Evolutionary conservation across 2,113 vertebrate species (phyloP).

Genomic region (Myotis brandtii): DNA sequence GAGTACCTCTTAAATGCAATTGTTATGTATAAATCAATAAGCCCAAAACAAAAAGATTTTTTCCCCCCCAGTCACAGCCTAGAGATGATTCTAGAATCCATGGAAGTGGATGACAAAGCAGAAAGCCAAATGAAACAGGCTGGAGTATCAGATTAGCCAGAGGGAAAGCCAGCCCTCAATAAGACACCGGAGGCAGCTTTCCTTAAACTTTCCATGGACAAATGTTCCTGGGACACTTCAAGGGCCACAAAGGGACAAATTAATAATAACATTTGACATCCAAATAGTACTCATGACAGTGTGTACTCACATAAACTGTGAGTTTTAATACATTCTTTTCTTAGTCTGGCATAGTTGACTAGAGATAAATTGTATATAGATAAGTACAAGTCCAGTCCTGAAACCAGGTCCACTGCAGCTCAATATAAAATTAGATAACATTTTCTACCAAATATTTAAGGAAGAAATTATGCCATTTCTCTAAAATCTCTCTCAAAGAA

Average conservation of each 20-base stretch:
- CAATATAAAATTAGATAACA: not conserved
- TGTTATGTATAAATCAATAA: not conserved
- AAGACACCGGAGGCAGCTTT: not conserved
- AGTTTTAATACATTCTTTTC: not conserved
- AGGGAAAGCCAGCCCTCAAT: not conserved
- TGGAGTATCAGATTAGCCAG: not conserved
- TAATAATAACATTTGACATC: not conserved
- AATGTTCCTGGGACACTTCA: not conserved
- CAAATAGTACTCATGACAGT: not conserved
- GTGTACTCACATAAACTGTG: not conserved
- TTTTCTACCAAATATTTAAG: not conserved
- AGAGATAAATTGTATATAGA: not conserved
- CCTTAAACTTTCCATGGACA: not conserved
- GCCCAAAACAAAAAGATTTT: not conserved
- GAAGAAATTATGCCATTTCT: not conserved
- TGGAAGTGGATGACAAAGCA: not conserved
- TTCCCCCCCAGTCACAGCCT: not conserved
- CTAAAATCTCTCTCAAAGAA: not conserved
- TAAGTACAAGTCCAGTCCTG: not conserved
- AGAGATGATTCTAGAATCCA: not conserved
- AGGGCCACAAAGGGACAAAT: not conserved
- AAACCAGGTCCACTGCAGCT: not conserved
- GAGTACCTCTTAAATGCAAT: not conserved
- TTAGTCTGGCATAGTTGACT: not conserved
- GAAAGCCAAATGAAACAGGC: not conserved